Evolutionary conservation across 1,140 invertebrate species (phyloP).

Genomic region (Drosophila kurseongensis): DNA sequence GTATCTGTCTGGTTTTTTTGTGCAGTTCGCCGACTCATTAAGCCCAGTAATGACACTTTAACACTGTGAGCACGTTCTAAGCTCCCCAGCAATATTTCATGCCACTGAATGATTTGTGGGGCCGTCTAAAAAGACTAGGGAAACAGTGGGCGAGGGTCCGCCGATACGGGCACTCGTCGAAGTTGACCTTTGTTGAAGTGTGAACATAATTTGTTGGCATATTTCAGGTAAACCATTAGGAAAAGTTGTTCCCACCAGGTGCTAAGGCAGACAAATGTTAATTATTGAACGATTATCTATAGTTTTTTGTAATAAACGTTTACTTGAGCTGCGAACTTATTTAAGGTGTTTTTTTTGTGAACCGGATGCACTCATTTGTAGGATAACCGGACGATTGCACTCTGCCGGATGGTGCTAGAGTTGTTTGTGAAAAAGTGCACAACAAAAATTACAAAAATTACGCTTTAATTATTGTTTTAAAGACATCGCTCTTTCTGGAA

Average conservation of each 20-base stretch:
- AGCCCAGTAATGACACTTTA: constrained; percentile 80
- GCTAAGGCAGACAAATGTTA: constrained; percentile 31
- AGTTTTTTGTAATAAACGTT: not conserved
- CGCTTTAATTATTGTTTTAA: too few species aligned
- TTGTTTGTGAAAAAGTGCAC: too few species aligned
- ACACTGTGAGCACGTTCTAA: constrained; percentile 77
- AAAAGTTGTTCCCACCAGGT: constrained; percentile 58
- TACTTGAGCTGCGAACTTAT: too few species aligned
- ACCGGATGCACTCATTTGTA: constrained; percentile 8
- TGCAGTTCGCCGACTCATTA: constrained; percentile 70
- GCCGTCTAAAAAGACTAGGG: constrained; percentile 19
- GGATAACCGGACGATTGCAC: not conserved
- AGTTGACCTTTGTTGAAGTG: constrained; percentile 60
- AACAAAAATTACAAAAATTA: too few species aligned
- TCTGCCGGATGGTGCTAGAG: too few species aligned
- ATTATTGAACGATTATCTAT: constrained; percentile 27
- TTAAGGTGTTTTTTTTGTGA: not conserved
- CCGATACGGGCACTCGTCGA: constrained; percentile 41
- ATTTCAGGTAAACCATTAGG: constrained; percentile 47
- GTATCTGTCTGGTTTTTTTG: constrained; percentile 20
- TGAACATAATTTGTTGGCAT: constrained; percentile 73
- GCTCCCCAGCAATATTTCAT: constrained; percentile 72
- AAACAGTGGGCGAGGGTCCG: not conserved
- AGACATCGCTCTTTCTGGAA: too few species aligned
- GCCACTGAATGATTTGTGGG: constrained; percentile 78